Conservation (phyloP, 2,888 invertebrate species). For the Epiblema foenella region DNA sequence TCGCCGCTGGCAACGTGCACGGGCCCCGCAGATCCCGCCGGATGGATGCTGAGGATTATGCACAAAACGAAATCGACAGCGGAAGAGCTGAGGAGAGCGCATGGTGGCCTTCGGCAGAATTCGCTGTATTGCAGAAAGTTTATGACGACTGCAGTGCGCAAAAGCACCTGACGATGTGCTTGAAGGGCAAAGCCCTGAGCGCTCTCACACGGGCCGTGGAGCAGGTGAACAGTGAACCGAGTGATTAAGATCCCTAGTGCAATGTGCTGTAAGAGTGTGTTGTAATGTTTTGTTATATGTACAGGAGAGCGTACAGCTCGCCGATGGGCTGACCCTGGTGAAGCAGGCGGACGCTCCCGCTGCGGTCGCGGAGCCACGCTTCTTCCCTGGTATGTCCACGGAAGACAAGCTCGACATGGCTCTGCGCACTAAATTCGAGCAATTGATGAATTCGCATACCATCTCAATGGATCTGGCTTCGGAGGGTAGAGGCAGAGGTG, state of each 20-base stretch:
- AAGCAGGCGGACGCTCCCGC: constrained; percentile 84
- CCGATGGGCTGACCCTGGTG: constrained; percentile 85
- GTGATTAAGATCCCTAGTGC: constrained; percentile 47
- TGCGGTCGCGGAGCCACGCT: constrained; percentile 83
- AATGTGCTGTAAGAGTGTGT: constrained; percentile 54
- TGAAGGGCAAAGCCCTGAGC: constrained; percentile 86
- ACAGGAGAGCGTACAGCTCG: constrained; percentile 86
- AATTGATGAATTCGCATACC: constrained; percentile 87
- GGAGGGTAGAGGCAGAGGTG: constrained; percentile 82
- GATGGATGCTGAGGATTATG: constrained; percentile 74
- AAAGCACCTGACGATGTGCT: constrained; percentile 85
- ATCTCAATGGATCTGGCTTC: constrained; percentile 86
- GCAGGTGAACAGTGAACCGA: constrained; percentile 73
- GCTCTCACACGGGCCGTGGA: constrained; percentile 86
- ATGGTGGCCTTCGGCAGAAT: constrained; percentile 85
- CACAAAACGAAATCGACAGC: constrained; percentile 80
- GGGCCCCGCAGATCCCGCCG: constrained; percentile 77
- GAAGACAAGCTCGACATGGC: constrained; percentile 84
- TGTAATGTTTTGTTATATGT: constrained; percentile 66
- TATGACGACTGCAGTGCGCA: constrained; percentile 87
- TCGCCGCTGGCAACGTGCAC: constrained; percentile 74
- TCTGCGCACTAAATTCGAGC: constrained; percentile 82
- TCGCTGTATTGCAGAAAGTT: constrained; percentile 84
- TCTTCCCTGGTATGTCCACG: constrained; percentile 82
- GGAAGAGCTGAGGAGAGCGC: constrained; percentile 79